These are phyloP conservation scores for Plebejus argus DNA, from an alignment of 2,888 invertebrate species.

Conservation along the genomic window DNA sequence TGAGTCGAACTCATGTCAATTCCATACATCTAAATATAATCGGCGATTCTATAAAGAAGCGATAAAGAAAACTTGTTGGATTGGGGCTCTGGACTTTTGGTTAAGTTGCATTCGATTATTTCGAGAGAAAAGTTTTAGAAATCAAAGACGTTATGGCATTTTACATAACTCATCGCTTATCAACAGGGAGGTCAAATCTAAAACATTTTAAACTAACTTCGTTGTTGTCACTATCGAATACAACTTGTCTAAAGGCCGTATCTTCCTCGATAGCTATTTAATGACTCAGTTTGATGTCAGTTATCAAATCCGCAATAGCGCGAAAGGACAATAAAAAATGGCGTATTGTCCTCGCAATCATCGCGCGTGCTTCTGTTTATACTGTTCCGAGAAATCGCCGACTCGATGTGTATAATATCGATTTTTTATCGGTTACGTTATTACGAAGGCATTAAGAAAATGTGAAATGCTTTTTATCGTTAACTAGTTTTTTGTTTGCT, in stretches of 20 bases:
- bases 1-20: not conserved
- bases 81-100: not conserved
- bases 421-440: constrained; percentile 42
- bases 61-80: not conserved
- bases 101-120: too few species aligned
- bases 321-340: constrained; percentile 48
- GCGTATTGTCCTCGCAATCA: constrained; percentile 59
- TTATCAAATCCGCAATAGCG: constrained; percentile 9
- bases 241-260: not conserved
- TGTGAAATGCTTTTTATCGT: constrained; percentile 36
- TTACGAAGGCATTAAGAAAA: constrained; percentile 38
- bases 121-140: too few species aligned
- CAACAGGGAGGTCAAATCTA: not conserved
- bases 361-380: constrained; percentile 59
- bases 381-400: constrained; percentile 48
- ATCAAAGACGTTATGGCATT: too few species aligned
- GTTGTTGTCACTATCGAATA: not conserved
- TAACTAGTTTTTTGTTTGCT: constrained; percentile 37
- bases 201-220: not conserved
- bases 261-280: constrained; percentile 38
- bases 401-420: constrained; percentile 44
- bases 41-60: not conserved
- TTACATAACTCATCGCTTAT: not conserved
- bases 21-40: not conserved
- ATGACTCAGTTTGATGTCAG: constrained; percentile 58